Evolutionary conservation across 2,797 vertebrate genomes (phyloP), one percentile per base, ranked within the genome.

Genomic region (Taeniopygia guttata): DNA sequence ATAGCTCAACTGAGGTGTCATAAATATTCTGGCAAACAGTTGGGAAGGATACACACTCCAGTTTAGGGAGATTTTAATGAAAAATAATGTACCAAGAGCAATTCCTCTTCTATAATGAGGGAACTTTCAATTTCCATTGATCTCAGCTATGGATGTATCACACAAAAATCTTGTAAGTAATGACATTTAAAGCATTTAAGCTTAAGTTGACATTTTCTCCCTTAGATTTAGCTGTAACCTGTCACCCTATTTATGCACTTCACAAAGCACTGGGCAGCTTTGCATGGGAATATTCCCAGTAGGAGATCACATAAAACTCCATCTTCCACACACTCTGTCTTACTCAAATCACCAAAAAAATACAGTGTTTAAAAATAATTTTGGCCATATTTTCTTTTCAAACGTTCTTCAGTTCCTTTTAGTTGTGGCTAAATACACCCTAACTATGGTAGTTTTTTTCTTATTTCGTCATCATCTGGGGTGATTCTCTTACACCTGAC

Each of bases 141-240:
- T 93, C 93, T 94, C 75, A 70, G 75, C 74, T 83, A 13, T 77
- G 68, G 67, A 92, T 82, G 54, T 60, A 95, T 89, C 93, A 84
- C 74, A 74, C 54, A 90, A 90, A 91, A 81, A 76, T 94, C 64
- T 46, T 70, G 30, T 88, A 78, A 94, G 63, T 90, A 79, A 95
- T 6, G 32, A 90, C 84, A 84, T 84, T 84, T 95, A 95, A 95
- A 93, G 38, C 77, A 84, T 84, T 82, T 95, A 84, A 69, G 74
- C 70, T 89, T 77, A 92, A 96, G 67, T 46, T 94, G 91, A 89
- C 82, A 54, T 83, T 77, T 94, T 89, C 55, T 80, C 58, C 70
- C 74, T 95, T 89, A 90, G 95, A 92, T 95, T 84, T 87, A 85
- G 74, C 85, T 90, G 59, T 90, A 87, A 88, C 77, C 60, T 94